Evolutionary conservation across 2,888 invertebrate genomes (phyloP).

Genomic region (Diarsia brunnea): DNA sequence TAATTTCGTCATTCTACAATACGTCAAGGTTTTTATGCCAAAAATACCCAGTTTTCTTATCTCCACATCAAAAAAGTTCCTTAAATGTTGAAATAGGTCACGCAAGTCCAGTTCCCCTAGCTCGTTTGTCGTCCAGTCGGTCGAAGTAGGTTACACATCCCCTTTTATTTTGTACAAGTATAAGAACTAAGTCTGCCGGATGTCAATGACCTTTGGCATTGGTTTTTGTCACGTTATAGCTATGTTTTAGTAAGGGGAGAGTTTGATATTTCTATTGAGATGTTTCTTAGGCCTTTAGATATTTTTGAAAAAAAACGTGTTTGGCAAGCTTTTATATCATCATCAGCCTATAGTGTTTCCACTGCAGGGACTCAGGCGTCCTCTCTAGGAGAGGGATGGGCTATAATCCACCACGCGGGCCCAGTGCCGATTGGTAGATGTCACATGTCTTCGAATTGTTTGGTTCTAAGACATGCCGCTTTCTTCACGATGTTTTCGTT

Average conservation of each 20-base stretch:
- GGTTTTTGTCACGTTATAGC: slow-evolving; percentile 39
- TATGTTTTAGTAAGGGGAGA: slow-evolving; percentile 5
- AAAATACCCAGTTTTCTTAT: slow-evolving; percentile 15
- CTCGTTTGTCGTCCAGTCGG: slow-evolving; percentile 51
- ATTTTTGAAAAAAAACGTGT: not conserved
- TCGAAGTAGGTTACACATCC: slow-evolving; percentile 59
- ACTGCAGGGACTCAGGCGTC: too few species aligned
- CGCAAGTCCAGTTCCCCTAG: slow-evolving; percentile 35
- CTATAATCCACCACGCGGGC: too few species aligned
- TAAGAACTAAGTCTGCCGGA: slow-evolving; percentile 30
- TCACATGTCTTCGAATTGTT: too few species aligned
- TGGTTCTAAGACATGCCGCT: too few species aligned
- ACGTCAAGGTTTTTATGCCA: not conserved
- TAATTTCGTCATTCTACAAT: not conserved
- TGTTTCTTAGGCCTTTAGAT: not conserved
- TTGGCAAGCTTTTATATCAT: too few species aligned
- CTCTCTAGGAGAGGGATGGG: too few species aligned
- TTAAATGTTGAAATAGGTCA: slow-evolving; percentile 57
- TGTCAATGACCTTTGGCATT: slow-evolving; percentile 55
- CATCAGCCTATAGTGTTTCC: too few species aligned
- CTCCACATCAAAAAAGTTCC: slow-evolving; percentile 16
- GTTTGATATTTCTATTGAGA: slow-evolving; percentile 13
- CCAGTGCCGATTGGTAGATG: too few species aligned
- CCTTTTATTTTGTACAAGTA: slow-evolving; percentile 49
- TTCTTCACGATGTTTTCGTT: too few species aligned